Percentiles rank a stretch among this genome's conserved stretches.
Evolutionary conservation across 1,140 invertebrate genomes (phyloP).

Genomic region (Drosophila setifemur): DNA sequence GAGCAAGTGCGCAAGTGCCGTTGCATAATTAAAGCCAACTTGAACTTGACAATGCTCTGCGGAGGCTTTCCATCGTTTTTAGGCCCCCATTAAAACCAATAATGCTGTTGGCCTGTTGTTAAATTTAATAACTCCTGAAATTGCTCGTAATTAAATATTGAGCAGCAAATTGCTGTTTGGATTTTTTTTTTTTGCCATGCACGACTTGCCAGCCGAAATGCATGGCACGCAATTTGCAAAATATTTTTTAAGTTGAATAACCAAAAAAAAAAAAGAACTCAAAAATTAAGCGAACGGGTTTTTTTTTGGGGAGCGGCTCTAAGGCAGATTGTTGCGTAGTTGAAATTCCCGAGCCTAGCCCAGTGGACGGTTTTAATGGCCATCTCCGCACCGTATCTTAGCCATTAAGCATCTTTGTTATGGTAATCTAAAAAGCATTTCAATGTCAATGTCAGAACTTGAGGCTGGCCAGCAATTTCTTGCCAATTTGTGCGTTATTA

Average conservation of each 20-base stretch:
- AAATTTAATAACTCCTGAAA: conserved; percentile 74
- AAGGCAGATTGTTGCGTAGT: conserved; percentile 36
- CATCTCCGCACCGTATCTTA: background rate
- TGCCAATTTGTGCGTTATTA: background rate
- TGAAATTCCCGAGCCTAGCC: conserved; percentile 49
- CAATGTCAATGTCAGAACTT: conserved; percentile 76
- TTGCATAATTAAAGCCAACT: conserved; percentile 73
- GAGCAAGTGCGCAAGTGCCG: conserved; percentile 24
- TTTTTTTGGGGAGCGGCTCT: conserved; percentile 58
- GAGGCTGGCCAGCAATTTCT: background rate
- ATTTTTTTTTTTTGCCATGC: conserved; percentile 41
- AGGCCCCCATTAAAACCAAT: conserved; percentile 50
- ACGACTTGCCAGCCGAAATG: conserved; percentile 57
- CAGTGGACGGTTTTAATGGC: background rate
- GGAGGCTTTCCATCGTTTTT: conserved; percentile 26
- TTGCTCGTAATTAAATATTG: conserved; percentile 67
- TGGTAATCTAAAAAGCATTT: conserved; percentile 41
- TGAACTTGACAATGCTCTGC: conserved; percentile 70
- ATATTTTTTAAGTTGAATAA: conserved; percentile 61
- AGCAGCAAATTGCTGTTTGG: conserved; percentile 56
- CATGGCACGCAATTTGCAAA: conserved; percentile 68
- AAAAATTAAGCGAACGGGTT: conserved; percentile 46
- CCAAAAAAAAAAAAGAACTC: conserved; percentile 54
- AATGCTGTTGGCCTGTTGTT: conserved; percentile 53
- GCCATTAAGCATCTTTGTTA: conserved; percentile 35